Evolutionary conservation across 2,888 invertebrate genomes (phyloP), one percentile per base, ranked within the genome.

Genomic region (Folsomia manolachei): DNA sequence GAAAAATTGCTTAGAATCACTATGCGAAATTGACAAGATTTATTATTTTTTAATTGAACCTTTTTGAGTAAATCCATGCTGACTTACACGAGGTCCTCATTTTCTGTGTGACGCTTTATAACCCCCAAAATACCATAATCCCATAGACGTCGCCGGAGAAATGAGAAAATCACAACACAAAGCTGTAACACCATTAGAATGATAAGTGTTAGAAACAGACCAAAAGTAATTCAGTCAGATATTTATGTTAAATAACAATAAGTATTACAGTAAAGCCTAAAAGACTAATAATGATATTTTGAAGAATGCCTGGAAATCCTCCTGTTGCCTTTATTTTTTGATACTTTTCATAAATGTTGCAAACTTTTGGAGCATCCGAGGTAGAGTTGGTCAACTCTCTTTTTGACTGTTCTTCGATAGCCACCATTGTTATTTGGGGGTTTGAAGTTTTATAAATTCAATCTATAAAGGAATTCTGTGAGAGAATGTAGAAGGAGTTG

Each of bases 341-440:
- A 56, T 56, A 56, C 21, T n/a, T 56, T 56, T 56, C 56, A 21
- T 56, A 56, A 56, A 56, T 56, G 56, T 56, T 56, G n/a, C 56
- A 56, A 7, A 39, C n/a, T n/a, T n/a, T n/a, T n/a, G n/a, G n/a
- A n/a, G n/a, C n/a, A n/a, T n/a, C n/a, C n/a, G n/a, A n/a, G n/a
- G n/a, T n/a, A n/a, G n/a, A n/a, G n/a, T n/a, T n/a, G n/a, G n/a
- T n/a, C n/a, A n/a, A n/a, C n/a, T n/a, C n/a, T n/a, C n/a, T n/a
- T n/a, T n/a, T n/a, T n/a, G n/a, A n/a, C n/a, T n/a, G n/a, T n/a
- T n/a, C n/a, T n/a, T n/a, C n/a, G n/a, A n/a, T n/a, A n/a, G n/a
- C n/a, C n/a, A n/a, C n/a, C n/a, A n/a, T n/a, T n/a, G n/a, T n/a
- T n/a, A n/a, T n/a, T n/a, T n/a, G n/a, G n/a, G n/a, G n/a, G n/a